phyloP scores from a whole-genome alignment of 2,888 invertebrate species.

The Xylota segnis region DNA sequence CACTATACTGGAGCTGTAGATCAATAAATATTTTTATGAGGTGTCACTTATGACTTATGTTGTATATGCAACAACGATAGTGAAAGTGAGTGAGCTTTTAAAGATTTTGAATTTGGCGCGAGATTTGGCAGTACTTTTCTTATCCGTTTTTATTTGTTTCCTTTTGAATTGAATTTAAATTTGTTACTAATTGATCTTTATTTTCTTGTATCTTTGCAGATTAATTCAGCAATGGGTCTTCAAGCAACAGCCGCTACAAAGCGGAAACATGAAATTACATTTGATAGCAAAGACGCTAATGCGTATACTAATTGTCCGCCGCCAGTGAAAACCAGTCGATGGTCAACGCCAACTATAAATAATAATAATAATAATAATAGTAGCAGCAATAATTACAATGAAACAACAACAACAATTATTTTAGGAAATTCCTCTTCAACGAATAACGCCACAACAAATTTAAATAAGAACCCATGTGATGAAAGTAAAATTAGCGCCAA shows the following conservation, averaged over 20 bases:
- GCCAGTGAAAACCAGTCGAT: conserved; percentile 87
- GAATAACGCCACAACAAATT: conserved; percentile 54
- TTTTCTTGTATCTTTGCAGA: conserved; percentile 79
- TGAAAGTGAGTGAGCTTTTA: conserved; percentile 58
- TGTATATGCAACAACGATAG: conserved; percentile 19
- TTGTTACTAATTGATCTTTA: conserved; percentile 12
- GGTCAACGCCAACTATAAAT: conserved; percentile 82
- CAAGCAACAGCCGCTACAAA: conserved; percentile 89
- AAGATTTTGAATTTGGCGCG: conserved; percentile 33
- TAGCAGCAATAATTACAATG: conserved; percentile 66
- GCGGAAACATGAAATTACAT: conserved; percentile 87
- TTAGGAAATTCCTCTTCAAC: conserved; percentile 66
- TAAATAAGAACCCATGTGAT: conserved; percentile 64
- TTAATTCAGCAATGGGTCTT: conserved; percentile 90
- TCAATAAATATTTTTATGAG: conserved; percentile 69
- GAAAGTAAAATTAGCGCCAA: conserved; percentile 50
- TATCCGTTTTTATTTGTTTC: conserved; percentile 50
- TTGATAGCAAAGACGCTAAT: conserved; percentile 85
- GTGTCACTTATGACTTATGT: conserved; percentile 64
- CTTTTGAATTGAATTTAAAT: conserved; percentile 17
- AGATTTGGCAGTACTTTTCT: conserved; percentile 64
- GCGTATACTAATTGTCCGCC: conserved; percentile 85
- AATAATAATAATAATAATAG: conserved; percentile 42
- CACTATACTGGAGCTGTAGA: conserved; percentile 37
- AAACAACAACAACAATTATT: conserved; percentile 67